phyloP scores from a whole-genome alignment of 2,113 vertebrate genomes.

The Hippotragus niger region DNA sequence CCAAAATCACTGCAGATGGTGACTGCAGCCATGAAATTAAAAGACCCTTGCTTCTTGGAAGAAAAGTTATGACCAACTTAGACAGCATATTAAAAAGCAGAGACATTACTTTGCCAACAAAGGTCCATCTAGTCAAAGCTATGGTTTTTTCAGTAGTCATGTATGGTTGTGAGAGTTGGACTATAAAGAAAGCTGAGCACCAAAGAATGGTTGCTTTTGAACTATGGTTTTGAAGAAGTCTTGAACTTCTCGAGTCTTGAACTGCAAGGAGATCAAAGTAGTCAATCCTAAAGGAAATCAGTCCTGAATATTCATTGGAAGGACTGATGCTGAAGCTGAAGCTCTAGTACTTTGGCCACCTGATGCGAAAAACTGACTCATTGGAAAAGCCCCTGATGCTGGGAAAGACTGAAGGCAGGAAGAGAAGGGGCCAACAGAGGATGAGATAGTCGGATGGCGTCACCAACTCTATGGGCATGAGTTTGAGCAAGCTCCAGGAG shows the following conservation, averaged over 20 bases:
- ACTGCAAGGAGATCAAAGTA: neutral
- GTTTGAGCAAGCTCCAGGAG: neutral
- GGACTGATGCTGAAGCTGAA: neutral
- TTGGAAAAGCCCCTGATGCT: neutral
- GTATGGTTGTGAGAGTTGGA: neutral
- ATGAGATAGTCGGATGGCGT: neutral
- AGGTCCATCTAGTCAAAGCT: neutral
- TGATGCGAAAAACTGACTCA: fast-evolving
- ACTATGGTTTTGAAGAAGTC: neutral
- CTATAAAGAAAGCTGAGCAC: neutral
- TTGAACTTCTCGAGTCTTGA: neutral
- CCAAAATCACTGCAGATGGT: neutral
- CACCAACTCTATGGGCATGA: neutral
- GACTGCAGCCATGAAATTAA: neutral
- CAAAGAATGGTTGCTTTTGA: neutral
- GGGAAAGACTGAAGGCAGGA: neutral
- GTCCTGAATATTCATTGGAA: neutral
- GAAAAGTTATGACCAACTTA: neutral
- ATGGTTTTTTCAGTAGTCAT: neutral
- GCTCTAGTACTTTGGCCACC: neutral
- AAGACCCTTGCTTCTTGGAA: neutral
- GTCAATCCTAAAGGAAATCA: neutral
- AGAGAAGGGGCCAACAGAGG: neutral
- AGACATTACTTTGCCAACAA: neutral
- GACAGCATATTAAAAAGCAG: neutral